phyloP scores from a whole-genome alignment of 2,113 vertebrate genomes.

The Tragelaphus imberbis region DNA sequence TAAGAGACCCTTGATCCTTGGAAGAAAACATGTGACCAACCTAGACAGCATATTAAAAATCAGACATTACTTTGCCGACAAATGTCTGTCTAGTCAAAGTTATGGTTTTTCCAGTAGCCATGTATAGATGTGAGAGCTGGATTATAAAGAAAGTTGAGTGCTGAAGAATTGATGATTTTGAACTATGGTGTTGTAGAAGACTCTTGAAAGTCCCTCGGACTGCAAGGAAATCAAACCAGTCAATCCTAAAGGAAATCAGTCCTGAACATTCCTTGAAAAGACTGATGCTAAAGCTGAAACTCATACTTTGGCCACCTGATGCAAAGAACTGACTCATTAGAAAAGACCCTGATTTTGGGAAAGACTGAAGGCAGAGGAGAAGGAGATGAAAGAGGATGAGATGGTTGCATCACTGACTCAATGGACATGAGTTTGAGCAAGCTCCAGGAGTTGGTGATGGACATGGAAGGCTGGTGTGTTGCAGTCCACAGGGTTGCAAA shows the following conservation, averaged over 20 bases:
- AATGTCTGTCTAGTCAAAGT: not conserved
- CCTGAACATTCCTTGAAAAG: not conserved
- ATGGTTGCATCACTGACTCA: not conserved
- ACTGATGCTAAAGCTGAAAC: not conserved
- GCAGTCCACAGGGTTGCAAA: not conserved
- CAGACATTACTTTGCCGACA: accelerated
- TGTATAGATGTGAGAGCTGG: not conserved
- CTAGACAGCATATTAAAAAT: not conserved
- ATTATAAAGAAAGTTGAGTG: not conserved
- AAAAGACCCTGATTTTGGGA: not conserved
- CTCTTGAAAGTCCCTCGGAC: not conserved
- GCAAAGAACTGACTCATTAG: not conserved
- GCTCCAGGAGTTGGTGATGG: not conserved
- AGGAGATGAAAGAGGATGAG: not conserved
- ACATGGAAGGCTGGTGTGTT: not conserved
- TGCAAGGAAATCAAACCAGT: not conserved
- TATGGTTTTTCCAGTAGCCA: not conserved
- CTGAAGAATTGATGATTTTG: not conserved
- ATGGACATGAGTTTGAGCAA: not conserved
- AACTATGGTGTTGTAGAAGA: not conserved
- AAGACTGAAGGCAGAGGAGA: not conserved
- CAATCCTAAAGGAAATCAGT: not conserved
- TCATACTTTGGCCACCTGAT: not conserved
- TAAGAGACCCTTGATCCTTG: not conserved
- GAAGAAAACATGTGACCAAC: not conserved